phyloP scores from a whole-genome alignment of 2,113 vertebrate species.

The Mesocricetus auratus region DNA sequence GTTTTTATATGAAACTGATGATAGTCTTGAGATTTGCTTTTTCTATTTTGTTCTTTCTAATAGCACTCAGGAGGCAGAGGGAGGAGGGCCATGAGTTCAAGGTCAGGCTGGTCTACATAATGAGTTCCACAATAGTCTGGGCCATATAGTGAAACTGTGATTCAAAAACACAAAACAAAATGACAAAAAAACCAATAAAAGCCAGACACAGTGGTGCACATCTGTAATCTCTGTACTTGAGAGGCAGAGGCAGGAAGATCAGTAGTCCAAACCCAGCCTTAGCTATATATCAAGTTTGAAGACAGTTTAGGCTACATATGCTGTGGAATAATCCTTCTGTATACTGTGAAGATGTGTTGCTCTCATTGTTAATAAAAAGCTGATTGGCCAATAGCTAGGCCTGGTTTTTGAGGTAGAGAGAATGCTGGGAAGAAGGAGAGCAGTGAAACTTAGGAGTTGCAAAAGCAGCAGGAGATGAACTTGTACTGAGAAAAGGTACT shows the following conservation, averaged over 20 bases:
- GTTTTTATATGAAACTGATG: conserved; percentile 26
- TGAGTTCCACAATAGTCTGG: neutral
- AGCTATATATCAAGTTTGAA: neutral
- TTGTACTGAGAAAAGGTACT: no score
- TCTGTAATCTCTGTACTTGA: neutral
- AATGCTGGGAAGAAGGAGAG: no score
- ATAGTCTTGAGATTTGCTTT: conserved; percentile 16
- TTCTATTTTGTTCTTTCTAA: conserved; percentile 54
- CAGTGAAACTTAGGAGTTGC: no score
- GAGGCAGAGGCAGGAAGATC: neutral
- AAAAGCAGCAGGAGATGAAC: no score
- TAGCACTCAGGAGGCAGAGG: neutral
- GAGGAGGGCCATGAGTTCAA: neutral
- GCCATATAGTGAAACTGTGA: neutral
- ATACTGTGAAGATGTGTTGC: no score
- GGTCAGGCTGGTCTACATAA: neutral
- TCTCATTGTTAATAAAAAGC: no score
- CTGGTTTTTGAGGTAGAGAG: no score
- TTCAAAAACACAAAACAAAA: neutral
- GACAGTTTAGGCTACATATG: neutral
- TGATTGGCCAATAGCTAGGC: no score
- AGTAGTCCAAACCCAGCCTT: neutral
- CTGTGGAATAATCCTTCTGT: no score
- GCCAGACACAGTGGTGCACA: neutral
- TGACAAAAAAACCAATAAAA: neutral